Base-by-base conservation (phyloP, 2,888 invertebrate species). In the Tenthredo mesomela region DNA sequence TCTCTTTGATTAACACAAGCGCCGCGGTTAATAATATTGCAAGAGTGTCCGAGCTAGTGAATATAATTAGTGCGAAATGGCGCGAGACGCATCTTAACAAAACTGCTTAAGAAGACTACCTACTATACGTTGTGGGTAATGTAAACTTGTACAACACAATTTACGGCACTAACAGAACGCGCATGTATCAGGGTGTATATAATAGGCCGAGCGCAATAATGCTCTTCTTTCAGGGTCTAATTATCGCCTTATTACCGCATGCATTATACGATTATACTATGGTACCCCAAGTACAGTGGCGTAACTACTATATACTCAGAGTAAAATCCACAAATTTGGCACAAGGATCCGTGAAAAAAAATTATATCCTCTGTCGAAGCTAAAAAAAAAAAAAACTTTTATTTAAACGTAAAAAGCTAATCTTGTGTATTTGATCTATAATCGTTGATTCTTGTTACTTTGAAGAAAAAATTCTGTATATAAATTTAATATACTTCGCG, bases 211-310 rank as follows among this genome's bases (percentile, higher is more conserved):
- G 54, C 29, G 54, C 29, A 18, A 61, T 40, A 61, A 61, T 33
- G 80, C 40, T 61, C 58, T 10, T 61, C 80, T 80, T 61, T 58
- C 80, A 80, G 80, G 80, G 80, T 80, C 80, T 80, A 80, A 80
- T 80, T 80, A 80, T 80, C 80, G 80, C 80, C 61, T 80, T 61
- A 80, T 61, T 58, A 61, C 54, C 77, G 9, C 43, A 29, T 10
- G 40, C 15, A 25, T 61, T 40, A 58, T 80, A 29, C 37, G n/a
- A 2, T 40, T 21, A 21, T 21, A n/a, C 37, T n/a, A n/a, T n/a
- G n/a, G n/a, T n/a, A n/a, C n/a, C n/a, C 80, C 40, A 15, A 58
- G 33, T 29, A 9, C 58, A 80, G 37, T 25, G 58, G 80, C 80
- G 80, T 80, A 61, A 40, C 61, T 21, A 54, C 33, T 33, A n/a